Percentiles rank a stretch among this genome's conserved stretches.
Evolutionary conservation across 1,140 invertebrate species (phyloP).

Genomic region (Drosophila gunungcola): DNA sequence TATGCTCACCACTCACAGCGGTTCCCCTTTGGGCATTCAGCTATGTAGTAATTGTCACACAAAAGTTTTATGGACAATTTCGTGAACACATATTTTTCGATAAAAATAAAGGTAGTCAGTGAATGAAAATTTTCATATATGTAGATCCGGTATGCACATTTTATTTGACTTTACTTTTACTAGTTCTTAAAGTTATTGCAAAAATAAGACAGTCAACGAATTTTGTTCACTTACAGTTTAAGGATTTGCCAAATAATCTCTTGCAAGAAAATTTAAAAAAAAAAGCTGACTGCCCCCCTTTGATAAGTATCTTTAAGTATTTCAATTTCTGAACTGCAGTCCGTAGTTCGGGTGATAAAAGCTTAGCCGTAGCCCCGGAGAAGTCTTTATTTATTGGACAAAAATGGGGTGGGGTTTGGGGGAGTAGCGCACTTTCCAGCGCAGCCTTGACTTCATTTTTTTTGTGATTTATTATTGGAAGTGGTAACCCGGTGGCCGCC

Average conservation of each 20-base stretch:
- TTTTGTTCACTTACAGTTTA: not conserved
- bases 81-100: conserved; percentile 26
- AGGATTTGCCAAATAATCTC: not conserved
- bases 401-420: not conserved
- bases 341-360: conserved; percentile 14
- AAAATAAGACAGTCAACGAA: too few relatives aligned
- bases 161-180: not conserved
- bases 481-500: conserved; percentile 44
- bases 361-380: not conserved
- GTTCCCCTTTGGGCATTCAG: conserved; percentile 5
- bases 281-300: not conserved
- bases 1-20: conserved; percentile 25
- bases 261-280: not conserved
- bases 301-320: conserved; percentile 14
- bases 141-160: conserved; percentile 4
- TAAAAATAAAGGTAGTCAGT: conserved; percentile 25
- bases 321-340: conserved; percentile 8
- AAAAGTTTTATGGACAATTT: conserved; percentile 41
- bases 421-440: conserved; percentile 8
- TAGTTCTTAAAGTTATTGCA: not conserved
- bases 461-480: conserved; percentile 52
- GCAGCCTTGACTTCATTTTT: conserved; percentile 42
- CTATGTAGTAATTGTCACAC: conserved; percentile 45
- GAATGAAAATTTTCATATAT: conserved; percentile 1
- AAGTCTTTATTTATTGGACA: conserved; percentile 8